phyloP scores from a whole-genome alignment of 2,113 vertebrate genomes.

The Ibidorhyncha struthersii region DNA sequence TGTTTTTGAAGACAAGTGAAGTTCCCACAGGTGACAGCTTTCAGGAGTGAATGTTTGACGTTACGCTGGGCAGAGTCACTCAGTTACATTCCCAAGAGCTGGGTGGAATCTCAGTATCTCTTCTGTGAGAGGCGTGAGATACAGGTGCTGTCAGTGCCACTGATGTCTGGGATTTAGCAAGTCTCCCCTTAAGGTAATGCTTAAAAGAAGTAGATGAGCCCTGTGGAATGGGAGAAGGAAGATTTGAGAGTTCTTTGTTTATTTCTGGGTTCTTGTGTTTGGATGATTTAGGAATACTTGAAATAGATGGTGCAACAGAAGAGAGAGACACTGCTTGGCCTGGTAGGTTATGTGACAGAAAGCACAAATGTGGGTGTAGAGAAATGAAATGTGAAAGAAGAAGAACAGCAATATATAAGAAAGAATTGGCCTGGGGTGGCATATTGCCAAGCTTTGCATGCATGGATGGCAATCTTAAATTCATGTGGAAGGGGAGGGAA shows the following conservation, averaged over 20 bases:
- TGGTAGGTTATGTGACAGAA: not conserved
- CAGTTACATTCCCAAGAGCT: not conserved
- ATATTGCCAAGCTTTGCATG: not conserved
- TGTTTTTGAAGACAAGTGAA: not conserved
- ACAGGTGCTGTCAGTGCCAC: not conserved
- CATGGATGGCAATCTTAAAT: not conserved
- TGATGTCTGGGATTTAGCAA: not conserved
- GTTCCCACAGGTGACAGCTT: not conserved
- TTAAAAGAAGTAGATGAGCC: not conserved
- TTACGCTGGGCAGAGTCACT: not conserved
- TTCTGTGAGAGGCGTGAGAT: accelerated
- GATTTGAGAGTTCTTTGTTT: not conserved
- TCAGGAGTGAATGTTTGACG: not conserved
- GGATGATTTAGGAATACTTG: not conserved
- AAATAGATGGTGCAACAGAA: not conserved
- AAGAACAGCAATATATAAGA: not conserved
- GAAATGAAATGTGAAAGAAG: not conserved
- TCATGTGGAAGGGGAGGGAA: not conserved
- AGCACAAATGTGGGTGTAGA: not conserved
- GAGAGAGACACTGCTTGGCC: not conserved
- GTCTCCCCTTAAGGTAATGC: not conserved
- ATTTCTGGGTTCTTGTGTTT: not conserved
- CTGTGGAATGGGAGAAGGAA: not conserved
- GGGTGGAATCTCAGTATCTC: not conserved
- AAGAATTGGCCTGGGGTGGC: not conserved